A percentile compares a stretch with the other conserved stretches of the same genome.
phyloP scores from a whole-genome alignment of 2,797 vertebrate species.

The Ispidina picta region DNA sequence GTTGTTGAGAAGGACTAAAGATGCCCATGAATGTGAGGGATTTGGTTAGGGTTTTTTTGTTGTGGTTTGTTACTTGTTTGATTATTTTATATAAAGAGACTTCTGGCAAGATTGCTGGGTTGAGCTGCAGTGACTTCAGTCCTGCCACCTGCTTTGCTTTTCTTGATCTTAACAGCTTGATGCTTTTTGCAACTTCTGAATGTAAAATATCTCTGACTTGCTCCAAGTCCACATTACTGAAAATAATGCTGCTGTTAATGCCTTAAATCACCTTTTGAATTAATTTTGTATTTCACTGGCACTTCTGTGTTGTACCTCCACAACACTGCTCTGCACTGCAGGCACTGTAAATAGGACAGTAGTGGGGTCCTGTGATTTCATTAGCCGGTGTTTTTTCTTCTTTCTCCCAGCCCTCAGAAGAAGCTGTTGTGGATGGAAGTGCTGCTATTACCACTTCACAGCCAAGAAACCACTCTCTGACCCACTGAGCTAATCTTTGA shows the following conservation, averaged over 20 bases:
- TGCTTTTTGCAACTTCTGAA: neutral
- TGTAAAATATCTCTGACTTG: neutral
- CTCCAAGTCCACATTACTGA: neutral
- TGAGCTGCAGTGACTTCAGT: neutral
- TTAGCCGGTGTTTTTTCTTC: neutral
- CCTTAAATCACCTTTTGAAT: neutral
- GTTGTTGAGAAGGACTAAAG: neutral
- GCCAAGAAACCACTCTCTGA: neutral
- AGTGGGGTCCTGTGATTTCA: neutral
- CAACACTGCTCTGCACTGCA: neutral
- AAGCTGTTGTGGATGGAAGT: neutral
- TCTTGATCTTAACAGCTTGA: neutral
- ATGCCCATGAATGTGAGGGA: neutral
- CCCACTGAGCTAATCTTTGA: neutral
- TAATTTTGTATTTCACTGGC: neutral
- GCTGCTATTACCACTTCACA: neutral
- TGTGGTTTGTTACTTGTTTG: no score
- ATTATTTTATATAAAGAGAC: no score
- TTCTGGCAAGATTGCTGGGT: no score
- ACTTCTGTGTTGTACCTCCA: neutral
- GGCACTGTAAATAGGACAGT: neutral
- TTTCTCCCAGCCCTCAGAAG: neutral
- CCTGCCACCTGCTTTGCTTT: neutral
- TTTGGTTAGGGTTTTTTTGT: neutral
- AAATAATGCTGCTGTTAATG: neutral